Base-by-base conservation (phyloP, 2,113 vertebrate genomes). In the Entosphenus tridentatus region DNA sequence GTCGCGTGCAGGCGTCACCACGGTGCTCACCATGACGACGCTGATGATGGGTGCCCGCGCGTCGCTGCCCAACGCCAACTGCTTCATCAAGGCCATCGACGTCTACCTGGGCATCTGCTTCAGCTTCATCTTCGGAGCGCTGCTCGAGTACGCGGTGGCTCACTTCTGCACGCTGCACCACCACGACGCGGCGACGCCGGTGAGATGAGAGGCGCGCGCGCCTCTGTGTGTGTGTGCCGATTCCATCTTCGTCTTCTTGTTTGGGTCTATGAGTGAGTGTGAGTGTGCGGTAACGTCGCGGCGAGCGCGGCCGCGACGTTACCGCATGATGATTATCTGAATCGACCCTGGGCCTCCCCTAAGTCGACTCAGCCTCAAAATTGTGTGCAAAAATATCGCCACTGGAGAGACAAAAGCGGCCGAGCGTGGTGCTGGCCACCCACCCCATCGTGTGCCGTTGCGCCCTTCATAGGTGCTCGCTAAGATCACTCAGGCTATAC, bases 41-140 rank as follows among this genome's bases (percentile, higher is more conserved):
- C 78, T 89, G 71, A 89, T 88, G 86, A 88, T 87, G 87, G 87
- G 85, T 68, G 84, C 87, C 67, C 79, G 86, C 57, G 86, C 86
- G 5, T 88, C 87, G 2, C 79, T 88, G 69, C 86, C 85, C 73
- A 87, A 86, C 16, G 85, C 86, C 73, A 89, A 89, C 72, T 89
- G 87, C 76, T 89, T 87, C 79, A 87, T 88, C 69, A 89, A 88
- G 74, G 86, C 85, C 75, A 89, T 88, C 2, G 86, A 88, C 68
- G 86, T 89, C 2, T 88, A 87, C 77, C 72, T 88, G 7, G 86
- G 85, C 18, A 87, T 89, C 77, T 87, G 87, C 78, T 89, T 89
- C 78, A 88, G 85, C 73, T 89, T 89, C 71, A 89, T 89, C 77
- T 89, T 89, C 5, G 87, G 86, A 11, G 85, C 85, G 1, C 78